Evolutionary conservation across 2,113 vertebrate species (phyloP).

Genomic region (Ailurus styani): DNA sequence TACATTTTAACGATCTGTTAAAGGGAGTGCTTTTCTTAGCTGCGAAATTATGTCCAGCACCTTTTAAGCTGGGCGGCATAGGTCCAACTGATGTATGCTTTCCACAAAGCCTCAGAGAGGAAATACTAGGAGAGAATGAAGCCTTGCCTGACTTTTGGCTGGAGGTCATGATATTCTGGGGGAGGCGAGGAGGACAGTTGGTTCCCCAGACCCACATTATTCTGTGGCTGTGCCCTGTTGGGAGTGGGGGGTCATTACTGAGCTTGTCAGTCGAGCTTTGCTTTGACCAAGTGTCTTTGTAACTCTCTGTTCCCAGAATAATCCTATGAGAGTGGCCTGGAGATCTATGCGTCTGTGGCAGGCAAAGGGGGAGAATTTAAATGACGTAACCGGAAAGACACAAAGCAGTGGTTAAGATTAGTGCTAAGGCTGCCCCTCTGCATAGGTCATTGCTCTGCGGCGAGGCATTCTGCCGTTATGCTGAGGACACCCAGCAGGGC

Average conservation of each 20-base stretch:
- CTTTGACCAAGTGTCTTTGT: background rate
- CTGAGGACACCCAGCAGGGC: background rate
- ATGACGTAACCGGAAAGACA: background rate
- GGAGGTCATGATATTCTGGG: background rate
- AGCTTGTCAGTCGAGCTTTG: background rate
- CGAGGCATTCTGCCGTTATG: background rate
- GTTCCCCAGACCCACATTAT: background rate
- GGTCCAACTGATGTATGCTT: background rate
- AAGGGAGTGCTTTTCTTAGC: slow-evolving; percentile 22
- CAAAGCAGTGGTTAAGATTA: background rate
- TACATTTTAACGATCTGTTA: background rate
- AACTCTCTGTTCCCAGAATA: background rate
- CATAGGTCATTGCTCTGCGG: background rate
- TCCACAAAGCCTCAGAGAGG: background rate
- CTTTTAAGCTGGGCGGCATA: background rate
- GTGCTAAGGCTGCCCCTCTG: background rate
- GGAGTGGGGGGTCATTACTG: background rate
- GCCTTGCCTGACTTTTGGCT: background rate
- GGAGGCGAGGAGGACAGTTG: background rate
- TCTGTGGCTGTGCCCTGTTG: background rate
- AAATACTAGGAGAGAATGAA: background rate
- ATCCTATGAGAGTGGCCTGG: background rate
- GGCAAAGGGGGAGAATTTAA: background rate
- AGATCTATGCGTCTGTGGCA: background rate
- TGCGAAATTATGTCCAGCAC: background rate